A percentile compares a stretch with the other conserved stretches of the same genome.
These are phyloP conservation scores for Xenopus borealis DNA, from an alignment of 2,113 vertebrate species.

Conservation along the genomic window DNA sequence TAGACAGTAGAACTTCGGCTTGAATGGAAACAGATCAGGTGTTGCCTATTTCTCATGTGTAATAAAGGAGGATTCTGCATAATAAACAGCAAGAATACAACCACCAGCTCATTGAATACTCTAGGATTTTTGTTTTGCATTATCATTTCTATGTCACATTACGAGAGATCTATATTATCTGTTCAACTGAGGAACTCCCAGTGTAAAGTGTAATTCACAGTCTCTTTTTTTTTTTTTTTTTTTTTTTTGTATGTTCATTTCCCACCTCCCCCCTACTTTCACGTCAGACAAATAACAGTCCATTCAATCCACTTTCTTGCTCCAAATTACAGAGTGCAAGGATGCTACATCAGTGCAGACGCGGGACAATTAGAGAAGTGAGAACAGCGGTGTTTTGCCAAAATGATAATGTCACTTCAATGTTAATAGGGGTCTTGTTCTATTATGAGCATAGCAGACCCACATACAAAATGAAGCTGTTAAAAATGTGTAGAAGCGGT, in stretches of 20 bases:
- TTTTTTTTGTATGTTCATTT: background rate
- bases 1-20: too few relatives aligned
- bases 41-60: too few relatives aligned
- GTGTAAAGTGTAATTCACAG: background rate
- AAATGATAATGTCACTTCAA: slow-evolving; percentile 9
- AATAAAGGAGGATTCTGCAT: too few relatives aligned
- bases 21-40: too few relatives aligned
- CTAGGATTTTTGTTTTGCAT: too few relatives aligned
- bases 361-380: slow-evolving; percentile 18
- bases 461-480: slow-evolving; percentile 15
- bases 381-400: slow-evolving; percentile 14
- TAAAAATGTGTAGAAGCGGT: slow-evolving; percentile 20
- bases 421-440: slow-evolving; percentile 18
- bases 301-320: slow-evolving; percentile 1
- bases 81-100: too few relatives aligned
- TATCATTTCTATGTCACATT: too few relatives aligned
- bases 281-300: slow-evolving; percentile 21
- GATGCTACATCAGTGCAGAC: slow-evolving; percentile 1
- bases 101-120: too few relatives aligned
- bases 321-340: slow-evolving; percentile 16
- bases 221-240: background rate
- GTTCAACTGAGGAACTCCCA: too few relatives aligned
- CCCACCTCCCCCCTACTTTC: background rate
- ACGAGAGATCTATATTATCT: too few relatives aligned
- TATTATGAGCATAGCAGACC: slow-evolving; percentile 21